Conservation (phyloP, 2,797 vertebrate genomes). For the Rhabdomys pumilio region DNA sequence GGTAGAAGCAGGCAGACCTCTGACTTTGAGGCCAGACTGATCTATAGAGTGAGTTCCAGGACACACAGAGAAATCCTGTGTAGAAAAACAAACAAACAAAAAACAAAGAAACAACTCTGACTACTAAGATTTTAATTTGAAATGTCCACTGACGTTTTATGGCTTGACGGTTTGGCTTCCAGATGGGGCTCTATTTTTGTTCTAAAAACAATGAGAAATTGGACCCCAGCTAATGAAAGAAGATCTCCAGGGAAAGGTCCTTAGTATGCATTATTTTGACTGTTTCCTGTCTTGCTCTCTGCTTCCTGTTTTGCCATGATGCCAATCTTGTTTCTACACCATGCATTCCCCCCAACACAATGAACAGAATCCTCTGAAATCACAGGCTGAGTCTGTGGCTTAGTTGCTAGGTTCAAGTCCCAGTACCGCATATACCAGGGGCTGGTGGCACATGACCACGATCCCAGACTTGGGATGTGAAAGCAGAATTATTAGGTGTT, state of each 20-base stretch:
- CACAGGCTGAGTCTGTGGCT: neutral
- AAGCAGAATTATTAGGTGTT: neutral
- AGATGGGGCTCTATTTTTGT: neutral
- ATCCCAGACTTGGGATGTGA: neutral
- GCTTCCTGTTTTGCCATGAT: neutral
- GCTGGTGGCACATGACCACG: neutral
- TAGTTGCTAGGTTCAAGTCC: neutral
- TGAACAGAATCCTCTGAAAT: neutral
- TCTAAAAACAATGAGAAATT: neutral
- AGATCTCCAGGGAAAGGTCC: neutral
- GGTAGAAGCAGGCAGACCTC: neutral
- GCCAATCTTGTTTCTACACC: neutral
- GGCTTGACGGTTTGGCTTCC: neutral
- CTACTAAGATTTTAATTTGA: neutral
- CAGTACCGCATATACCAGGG: neutral
- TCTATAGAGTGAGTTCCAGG: neutral
- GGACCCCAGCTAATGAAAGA: neutral
- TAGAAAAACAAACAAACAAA: neutral
- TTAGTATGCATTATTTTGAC: neutral
- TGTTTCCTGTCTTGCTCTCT: neutral
- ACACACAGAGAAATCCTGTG: neutral
- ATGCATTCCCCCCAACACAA: neutral
- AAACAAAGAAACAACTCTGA: neutral
- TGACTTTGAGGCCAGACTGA: neutral
- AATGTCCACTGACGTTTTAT: neutral